Percentiles rank a stretch among this genome's conserved stretches.
These are phyloP conservation scores for Ictidomys tridecemlineatus DNA, from an alignment of 2,113 vertebrate species.

Conservation along the genomic window DNA sequence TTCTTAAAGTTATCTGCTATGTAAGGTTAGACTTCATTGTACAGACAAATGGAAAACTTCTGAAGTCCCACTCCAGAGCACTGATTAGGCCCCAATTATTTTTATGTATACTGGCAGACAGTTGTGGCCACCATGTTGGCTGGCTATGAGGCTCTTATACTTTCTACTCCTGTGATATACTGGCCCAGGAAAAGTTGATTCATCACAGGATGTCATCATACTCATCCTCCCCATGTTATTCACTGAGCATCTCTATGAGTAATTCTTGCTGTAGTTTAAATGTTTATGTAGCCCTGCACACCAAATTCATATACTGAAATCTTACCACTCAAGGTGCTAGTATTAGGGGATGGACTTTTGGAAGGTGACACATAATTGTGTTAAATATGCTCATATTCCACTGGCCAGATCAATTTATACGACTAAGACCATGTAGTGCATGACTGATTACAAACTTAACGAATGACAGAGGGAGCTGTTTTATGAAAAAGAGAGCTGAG, in stretches of 20 bases:
- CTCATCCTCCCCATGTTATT: not conserved
- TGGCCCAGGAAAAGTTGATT: not conserved
- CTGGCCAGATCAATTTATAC: not conserved
- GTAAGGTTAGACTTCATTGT: not conserved
- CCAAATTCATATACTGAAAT: not conserved
- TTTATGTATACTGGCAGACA: not conserved
- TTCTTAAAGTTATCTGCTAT: not conserved
- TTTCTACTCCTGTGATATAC: not conserved
- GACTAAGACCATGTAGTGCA: not conserved
- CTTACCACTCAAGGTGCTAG: not conserved
- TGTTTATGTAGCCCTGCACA: not conserved
- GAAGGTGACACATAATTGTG: not conserved
- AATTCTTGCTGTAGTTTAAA: not conserved
- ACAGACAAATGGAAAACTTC: not conserved
- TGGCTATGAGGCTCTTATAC: not conserved
- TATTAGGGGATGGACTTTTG: no score
- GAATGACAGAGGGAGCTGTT: not conserved
- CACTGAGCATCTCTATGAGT: not conserved
- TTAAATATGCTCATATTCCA: not conserved
- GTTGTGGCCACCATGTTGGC: not conserved
- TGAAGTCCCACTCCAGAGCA: not conserved
- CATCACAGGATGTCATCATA: not conserved
- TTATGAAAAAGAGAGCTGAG: not conserved
- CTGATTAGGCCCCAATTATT: not conserved
- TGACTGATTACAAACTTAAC: not conserved